Evolutionary conservation across 2,888 invertebrate genomes (phyloP), one percentile per base, ranked within the genome.

Genomic region (Monoplex corrugatus): DNA sequence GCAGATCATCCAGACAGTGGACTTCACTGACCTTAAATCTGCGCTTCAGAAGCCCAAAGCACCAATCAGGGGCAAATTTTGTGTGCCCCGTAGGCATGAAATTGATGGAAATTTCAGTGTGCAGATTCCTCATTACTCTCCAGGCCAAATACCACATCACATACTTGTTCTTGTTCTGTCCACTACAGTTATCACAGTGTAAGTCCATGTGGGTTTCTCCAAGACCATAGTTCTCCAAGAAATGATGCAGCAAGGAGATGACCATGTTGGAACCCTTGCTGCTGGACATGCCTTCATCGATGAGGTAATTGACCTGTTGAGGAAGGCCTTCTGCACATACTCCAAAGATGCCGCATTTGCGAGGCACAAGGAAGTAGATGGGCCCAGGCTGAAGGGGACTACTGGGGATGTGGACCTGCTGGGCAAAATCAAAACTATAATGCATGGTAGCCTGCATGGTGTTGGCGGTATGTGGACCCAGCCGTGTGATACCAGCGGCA

Each of bases 271-370:
- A 83, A 23, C 90, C 90, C 87, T 90, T 90, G 23, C 87, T 88
- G 88, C 63, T 72, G 38, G 35, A 50, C 16, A 88, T 50, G 0
- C 90, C 91, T 83, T 93, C 92, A 87, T 93, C 93, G 80, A 93
- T 90, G 32, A 93, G 89, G 72, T 89, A 93, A 86, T 89, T 90
- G 6, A 90, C 85, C 38, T 89, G 87, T 35, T 40, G 32, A 2
- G 87, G 87, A 13, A 89, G 3, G 6, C 90, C 91, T 75, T 92
- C 92, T 68, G 87, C 89, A 85, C 88, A 90, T 3, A 93, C 87
- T n/a, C 92, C 92, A 92, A 92, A 92, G n/a, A 91, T 72, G 28
- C 91, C 91, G 89, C 92, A 92, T 85, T 92, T 92, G 68, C 92
- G 89, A 13, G 92, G 93, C 8, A 90, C 91, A 40, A 89, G 89